A percentile compares a stretch with the other conserved stretches of the same genome.
Conservation (phyloP, 1,140 invertebrate genomes). For the Philotrypesis tridentata region DNA sequence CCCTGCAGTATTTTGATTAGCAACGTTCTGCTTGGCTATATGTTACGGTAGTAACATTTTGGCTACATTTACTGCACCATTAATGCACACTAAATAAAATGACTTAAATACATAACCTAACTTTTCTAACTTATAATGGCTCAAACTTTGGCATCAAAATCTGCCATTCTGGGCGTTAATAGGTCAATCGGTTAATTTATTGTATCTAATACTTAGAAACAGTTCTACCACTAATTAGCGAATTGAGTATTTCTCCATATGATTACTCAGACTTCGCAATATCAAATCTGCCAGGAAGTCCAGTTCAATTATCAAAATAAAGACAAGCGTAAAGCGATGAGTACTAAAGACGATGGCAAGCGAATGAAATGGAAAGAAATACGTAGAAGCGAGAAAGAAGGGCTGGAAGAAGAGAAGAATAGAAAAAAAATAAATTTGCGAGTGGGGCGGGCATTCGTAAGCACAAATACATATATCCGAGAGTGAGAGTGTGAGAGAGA, state of each 20-base stretch:
- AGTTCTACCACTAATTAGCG: background rate
- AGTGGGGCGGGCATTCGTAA: conserved; percentile 25
- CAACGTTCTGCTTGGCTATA: too few relatives aligned
- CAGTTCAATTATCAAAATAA: background rate
- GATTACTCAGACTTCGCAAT: background rate
- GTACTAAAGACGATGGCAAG: conserved; percentile 30
- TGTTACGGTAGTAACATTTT: too few relatives aligned
- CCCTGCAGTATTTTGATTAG: too few relatives aligned
- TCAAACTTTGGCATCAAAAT: too few relatives aligned
- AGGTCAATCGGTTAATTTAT: too few relatives aligned
- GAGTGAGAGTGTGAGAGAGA: background rate
- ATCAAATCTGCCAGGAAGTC: background rate
- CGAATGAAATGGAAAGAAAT: conserved; percentile 27
- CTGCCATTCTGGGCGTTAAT: too few relatives aligned
- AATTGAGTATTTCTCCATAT: background rate
- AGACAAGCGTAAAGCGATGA: conserved; percentile 20
- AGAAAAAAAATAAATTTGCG: conserved; percentile 35
- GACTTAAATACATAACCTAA: too few relatives aligned
- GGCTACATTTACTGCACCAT: too few relatives aligned
- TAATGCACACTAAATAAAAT: too few relatives aligned
- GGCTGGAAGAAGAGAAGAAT: background rate
- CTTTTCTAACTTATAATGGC: too few relatives aligned
- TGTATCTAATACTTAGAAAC: too few relatives aligned
- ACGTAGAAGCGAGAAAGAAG: background rate
- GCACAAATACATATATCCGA: conserved; percentile 5